Base-by-base conservation (phyloP, 1,140 invertebrate species). In the Argopecten irradians region DNA sequence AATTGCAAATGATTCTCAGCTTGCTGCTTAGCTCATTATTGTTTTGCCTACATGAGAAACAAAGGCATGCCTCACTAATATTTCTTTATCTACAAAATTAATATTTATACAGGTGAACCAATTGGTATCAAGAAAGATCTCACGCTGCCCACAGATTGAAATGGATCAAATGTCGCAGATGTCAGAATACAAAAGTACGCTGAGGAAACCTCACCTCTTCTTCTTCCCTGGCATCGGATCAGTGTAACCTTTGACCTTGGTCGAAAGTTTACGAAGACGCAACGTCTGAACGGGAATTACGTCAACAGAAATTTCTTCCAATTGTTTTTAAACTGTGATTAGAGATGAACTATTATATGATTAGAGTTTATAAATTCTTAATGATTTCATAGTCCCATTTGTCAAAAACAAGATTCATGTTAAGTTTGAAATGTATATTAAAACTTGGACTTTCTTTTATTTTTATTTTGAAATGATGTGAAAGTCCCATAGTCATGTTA, bases 131-230 rank as follows among this genome's bases (percentile, higher is more conserved):
- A 92, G 91, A 85, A 94, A 94, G 87, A 91, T 94, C 16, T 94
- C 94, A 13, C 87, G 91, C 34, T 93, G 91, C 89, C 92, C 91
- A 2, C 91, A 92, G 43, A 91, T 91, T 14, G 93, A 93, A 34
- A 94, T 94, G 93, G 92, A 94, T 82, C 89, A 91, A 13, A 94
- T 93, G 93, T 92, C 90, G 19, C 94, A 94, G 87, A 94, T 94
- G 94, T 94, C 94, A 0, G 93, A 94, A 85, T 94, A 93, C 85
- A 93, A 93, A 84, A 94, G 94, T 88, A 92, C 93, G 11, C 89
- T 94, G n/a, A 86, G 92, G 0, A 91, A 91, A 88, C 93, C 94
- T 32, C 93, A 94, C 84, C 88, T 94, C n/a, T 94, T 91, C 85
- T 93, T 94, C 90, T 94, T 93, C 82, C 94, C 94, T 43, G 94